Conservation (phyloP, 2,888 invertebrate species). For the Glyphotaelius pellucidus region DNA sequence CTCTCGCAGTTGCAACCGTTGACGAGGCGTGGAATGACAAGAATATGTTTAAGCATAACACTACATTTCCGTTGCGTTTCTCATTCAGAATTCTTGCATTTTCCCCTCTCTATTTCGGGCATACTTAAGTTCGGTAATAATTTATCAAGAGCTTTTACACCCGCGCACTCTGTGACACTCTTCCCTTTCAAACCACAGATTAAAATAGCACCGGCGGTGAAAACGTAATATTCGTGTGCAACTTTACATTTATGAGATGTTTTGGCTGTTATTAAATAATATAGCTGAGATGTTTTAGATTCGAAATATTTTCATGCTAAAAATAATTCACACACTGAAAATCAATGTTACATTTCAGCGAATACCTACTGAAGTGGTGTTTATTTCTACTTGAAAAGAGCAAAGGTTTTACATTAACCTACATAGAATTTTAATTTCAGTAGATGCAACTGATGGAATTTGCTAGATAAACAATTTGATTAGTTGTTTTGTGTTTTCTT, state of each 20-base stretch:
- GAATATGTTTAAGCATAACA: not conserved
- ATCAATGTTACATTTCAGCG: not conserved
- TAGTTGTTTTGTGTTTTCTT: not conserved
- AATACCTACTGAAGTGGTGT: too few relatives aligned
- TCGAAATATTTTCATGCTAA: not conserved
- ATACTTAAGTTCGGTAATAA: constrained; percentile 33
- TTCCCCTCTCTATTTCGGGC: constrained; percentile 39
- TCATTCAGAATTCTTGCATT: constrained; percentile 35
- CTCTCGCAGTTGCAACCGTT: not conserved
- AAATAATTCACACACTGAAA: not conserved
- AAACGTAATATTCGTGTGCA: constrained; percentile 45
- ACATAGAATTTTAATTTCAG: not conserved
- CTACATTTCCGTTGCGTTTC: not conserved
- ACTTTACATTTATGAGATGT: not conserved
- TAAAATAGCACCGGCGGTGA: constrained; percentile 25
- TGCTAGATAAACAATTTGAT: not conserved
- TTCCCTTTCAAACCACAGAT: constrained; percentile 2
- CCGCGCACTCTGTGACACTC: constrained; percentile 26
- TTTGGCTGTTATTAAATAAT: not conserved
- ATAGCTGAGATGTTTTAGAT: not conserved
- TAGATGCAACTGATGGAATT: not conserved
- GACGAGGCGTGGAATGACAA: constrained; percentile 23
- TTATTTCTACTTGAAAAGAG: not conserved
- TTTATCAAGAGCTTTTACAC: constrained; percentile 39
- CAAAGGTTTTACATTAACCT: not conserved